phyloP scores from a whole-genome alignment of 2,888 invertebrate genomes.

The Tetrapedia diversipes region DNA sequence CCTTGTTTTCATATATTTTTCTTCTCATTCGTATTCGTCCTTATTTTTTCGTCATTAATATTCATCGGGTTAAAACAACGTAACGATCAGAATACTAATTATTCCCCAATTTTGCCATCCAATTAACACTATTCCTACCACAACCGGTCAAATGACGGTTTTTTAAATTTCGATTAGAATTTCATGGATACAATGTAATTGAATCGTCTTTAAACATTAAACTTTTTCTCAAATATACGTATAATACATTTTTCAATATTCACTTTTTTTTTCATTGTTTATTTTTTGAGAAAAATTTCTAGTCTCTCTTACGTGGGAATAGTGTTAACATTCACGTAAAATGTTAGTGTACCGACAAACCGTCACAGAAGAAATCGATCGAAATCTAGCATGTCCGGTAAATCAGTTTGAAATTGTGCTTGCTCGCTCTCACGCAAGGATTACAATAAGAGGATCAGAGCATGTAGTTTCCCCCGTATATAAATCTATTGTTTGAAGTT shows the following conservation, averaged over 20 bases:
- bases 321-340: neutral
- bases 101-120: neutral
- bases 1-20: no score
- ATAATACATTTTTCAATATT: no score
- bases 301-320: no score
- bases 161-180: no score
- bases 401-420: conserved; percentile 36
- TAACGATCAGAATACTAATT: neutral
- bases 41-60: neutral
- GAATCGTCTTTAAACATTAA: no score
- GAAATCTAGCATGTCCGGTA: conserved; percentile 11
- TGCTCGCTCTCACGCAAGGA: conserved; percentile 30
- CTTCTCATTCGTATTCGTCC: no score
- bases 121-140: conserved; percentile 1
- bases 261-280: no score
- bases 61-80: neutral
- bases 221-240: no score
- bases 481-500: conserved; percentile 45
- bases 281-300: no score
- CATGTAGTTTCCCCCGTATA: conserved; percentile 24
- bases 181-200: no score
- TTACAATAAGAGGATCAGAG: conserved; percentile 51
- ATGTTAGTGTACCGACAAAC: neutral
- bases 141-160: no score
- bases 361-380: conserved; percentile 21